Evolutionary conservation across 1,140 invertebrate species (phyloP).

Genomic region (Leptinotarsa lineolata): DNA sequence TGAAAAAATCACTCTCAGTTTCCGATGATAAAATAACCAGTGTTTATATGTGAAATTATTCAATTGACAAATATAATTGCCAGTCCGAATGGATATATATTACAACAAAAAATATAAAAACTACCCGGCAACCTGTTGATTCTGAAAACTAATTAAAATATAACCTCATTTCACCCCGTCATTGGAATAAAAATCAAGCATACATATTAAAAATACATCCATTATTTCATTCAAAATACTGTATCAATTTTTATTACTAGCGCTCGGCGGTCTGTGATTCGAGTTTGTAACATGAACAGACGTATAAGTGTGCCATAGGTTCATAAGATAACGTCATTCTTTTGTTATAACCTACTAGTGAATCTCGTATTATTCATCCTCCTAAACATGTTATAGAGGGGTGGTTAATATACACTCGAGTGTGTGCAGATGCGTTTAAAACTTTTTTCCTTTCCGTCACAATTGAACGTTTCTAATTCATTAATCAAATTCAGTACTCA

Average conservation of each 20-base stretch:
- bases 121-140: conserved; percentile 36
- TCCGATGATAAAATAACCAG: conserved; percentile 21
- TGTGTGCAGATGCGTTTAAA: conserved; percentile 14
- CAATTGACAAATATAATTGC: conserved; percentile 31
- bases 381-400: conserved; percentile 14
- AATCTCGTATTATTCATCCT: conserved; percentile 13
- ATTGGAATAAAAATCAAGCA: conserved; percentile 37
- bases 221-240: conserved; percentile 20
- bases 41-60: conserved; percentile 33
- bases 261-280: not conserved
- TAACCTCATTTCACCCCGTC: conserved; percentile 35
- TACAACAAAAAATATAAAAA: conserved; percentile 34
- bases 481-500: not conserved
- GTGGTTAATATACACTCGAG: conserved; percentile 9
- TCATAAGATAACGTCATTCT: conserved; percentile 29
- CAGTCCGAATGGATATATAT: conserved; percentile 28
- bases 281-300: conserved; percentile 18
- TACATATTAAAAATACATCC: conserved; percentile 32
- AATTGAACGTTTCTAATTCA: not conserved
- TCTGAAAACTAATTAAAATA: conserved; percentile 38
- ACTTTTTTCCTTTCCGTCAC: conserved; percentile 1
- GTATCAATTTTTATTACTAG: conserved; percentile 6
- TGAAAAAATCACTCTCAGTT: conserved; percentile 33
- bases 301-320: conserved; percentile 28
- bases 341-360: conserved; percentile 21